phyloP scores from a whole-genome alignment of 2,888 invertebrate genomes.

The Melanchra persicariae region DNA sequence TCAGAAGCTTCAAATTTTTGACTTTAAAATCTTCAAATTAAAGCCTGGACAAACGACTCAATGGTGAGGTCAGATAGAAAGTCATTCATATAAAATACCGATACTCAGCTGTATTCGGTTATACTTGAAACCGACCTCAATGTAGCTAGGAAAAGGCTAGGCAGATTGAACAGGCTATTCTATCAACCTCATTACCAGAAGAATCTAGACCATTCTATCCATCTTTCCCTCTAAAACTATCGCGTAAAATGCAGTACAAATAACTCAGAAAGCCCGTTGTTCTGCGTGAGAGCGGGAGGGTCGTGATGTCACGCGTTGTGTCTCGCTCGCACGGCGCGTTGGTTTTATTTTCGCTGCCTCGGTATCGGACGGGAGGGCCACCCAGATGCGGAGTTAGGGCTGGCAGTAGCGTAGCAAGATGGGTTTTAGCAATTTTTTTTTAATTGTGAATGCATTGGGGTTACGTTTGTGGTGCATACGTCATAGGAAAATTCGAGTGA shows the following conservation, averaged over 20 bases:
- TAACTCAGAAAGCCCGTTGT: constrained; percentile 41
- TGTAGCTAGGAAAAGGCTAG: too few relatives aligned
- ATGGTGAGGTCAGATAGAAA: too few relatives aligned
- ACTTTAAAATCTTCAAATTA: too few relatives aligned
- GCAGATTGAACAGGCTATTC: background rate
- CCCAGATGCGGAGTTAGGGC: constrained; percentile 83
- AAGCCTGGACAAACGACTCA: too few relatives aligned
- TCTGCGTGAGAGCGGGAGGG: constrained; percentile 49
- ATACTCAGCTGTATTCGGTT: too few relatives aligned
- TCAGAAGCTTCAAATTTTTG: too few relatives aligned
- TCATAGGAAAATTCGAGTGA: too few relatives aligned
- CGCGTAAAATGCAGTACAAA: constrained; percentile 23
- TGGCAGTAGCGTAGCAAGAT: constrained; percentile 59
- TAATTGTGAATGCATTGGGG: too few relatives aligned
- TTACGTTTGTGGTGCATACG: too few relatives aligned
- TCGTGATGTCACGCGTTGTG: constrained; percentile 61
- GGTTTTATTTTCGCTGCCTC: constrained; percentile 83
- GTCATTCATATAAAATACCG: too few relatives aligned
- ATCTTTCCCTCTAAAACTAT: background rate
- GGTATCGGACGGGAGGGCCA: constrained; percentile 84
- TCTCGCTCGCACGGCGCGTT: constrained; percentile 76
- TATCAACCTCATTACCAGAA: background rate
- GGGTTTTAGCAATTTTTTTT: too few relatives aligned
- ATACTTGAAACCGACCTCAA: too few relatives aligned
- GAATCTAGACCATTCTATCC: background rate